phyloP scores from a whole-genome alignment of 2,797 vertebrate species.

The Paramormyrops hopkinsi region DNA sequence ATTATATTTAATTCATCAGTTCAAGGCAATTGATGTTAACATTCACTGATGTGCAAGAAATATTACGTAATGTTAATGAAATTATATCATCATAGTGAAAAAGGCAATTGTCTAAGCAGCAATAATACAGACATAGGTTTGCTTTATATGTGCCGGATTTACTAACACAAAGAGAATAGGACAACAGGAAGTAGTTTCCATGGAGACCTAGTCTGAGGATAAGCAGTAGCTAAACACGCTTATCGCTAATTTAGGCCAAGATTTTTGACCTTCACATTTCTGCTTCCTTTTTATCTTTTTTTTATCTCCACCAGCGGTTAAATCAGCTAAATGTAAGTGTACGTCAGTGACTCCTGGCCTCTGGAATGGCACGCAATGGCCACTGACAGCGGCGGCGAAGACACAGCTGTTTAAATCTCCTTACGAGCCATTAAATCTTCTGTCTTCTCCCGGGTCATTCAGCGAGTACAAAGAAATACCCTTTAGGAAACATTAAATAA shows the following conservation, averaged over 20 bases:
- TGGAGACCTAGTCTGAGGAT: constrained; percentile 29
- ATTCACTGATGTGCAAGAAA: neutral
- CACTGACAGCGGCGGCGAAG: neutral
- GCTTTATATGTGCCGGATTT: neutral
- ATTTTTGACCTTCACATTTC: constrained; percentile 34
- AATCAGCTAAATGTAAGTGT: constrained; percentile 15
- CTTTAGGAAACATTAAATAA: neutral
- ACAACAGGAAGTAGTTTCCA: constrained; percentile 23
- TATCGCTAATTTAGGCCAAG: constrained; percentile 35
- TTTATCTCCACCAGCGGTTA: constrained; percentile 24
- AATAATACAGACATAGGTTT: neutral
- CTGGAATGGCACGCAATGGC: neutral
- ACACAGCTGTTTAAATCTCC: neutral
- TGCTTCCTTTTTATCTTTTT: neutral
- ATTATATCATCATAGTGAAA: neutral
- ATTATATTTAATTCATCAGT: neutral
- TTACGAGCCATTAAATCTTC: neutral
- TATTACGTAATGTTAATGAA: neutral
- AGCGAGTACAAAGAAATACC: neutral
- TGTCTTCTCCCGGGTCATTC: neutral
- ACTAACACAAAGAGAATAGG: neutral
- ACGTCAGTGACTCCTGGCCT: neutral
- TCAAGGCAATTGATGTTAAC: neutral
- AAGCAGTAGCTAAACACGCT: constrained; percentile 20
- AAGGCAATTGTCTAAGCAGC: neutral